phyloP scores from a whole-genome alignment of 2,888 invertebrate genomes.

The Drosophila subquinaria region DNA sequence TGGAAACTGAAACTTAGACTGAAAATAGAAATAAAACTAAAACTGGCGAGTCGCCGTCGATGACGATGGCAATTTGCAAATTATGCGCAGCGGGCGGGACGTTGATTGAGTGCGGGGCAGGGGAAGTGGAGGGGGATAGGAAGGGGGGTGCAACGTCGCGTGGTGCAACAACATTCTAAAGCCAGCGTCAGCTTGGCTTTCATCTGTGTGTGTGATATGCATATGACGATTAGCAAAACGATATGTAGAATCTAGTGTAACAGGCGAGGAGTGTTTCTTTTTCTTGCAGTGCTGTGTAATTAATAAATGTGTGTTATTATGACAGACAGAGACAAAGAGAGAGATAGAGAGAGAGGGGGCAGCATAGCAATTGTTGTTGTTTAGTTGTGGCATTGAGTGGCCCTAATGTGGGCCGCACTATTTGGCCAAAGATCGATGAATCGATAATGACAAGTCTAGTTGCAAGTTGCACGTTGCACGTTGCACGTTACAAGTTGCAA shows the following conservation, averaged over 20 bases:
- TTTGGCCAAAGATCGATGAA: conserved; percentile 60
- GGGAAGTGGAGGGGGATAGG: too few species aligned
- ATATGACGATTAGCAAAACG: conserved; percentile 53
- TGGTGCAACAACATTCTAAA: conserved; percentile 78
- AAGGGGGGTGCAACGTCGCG: conserved; percentile 32
- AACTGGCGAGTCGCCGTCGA: conserved; percentile 45
- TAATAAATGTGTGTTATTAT: conserved; percentile 80
- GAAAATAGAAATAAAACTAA: conserved; percentile 25
- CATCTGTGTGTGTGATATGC: conserved; percentile 40
- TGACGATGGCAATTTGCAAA: conserved; percentile 75
- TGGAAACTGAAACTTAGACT: conserved; percentile 14
- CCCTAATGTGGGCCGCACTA: conserved; percentile 65
- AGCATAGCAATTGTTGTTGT: conserved; percentile 1
- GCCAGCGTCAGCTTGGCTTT: conserved; percentile 52
- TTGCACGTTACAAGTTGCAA: conserved; percentile 29
- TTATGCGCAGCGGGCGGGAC: conserved; percentile 67
- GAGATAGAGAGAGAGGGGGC: not conserved
- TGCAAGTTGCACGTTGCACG: conserved; percentile 22
- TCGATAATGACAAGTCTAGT: conserved; percentile 50
- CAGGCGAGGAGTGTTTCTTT: conserved; percentile 35
- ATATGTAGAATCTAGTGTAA: conserved; percentile 36
- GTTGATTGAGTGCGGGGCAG: conserved; percentile 43
- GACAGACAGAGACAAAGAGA: conserved; percentile 35
- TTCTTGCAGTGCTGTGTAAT: conserved; percentile 63
- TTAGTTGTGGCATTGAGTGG: conserved; percentile 68